These are phyloP conservation scores for Dipodomys stephensi DNA, from an alignment of 2,113 vertebrate species.

Conservation along the genomic window DNA sequence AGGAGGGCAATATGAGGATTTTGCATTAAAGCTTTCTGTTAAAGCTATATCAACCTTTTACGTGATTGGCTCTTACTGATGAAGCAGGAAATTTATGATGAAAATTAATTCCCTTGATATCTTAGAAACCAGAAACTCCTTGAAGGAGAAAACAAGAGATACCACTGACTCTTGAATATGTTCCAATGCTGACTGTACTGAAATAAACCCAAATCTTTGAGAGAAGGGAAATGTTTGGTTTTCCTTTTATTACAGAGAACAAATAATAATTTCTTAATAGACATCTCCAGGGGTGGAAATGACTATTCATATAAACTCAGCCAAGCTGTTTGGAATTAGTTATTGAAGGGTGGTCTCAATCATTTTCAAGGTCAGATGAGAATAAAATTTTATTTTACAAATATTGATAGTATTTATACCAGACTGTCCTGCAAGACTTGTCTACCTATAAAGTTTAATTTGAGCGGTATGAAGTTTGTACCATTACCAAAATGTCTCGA, in stretches of 20 bases:
- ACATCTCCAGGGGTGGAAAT: neutral
- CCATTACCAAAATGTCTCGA: neutral
- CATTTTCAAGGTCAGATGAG: conserved; percentile 25
- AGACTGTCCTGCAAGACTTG: neutral
- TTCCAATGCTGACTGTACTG: neutral
- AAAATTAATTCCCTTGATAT: conserved; percentile 42
- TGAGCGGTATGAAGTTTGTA: neutral
- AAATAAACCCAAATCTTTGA: conserved; percentile 41
- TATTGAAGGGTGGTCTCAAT: conserved; percentile 14
- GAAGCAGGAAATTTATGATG: conserved; percentile 22
- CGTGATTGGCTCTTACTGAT: neutral
- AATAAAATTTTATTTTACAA: neutral
- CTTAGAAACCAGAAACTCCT: conserved; percentile 24
- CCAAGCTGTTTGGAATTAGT: conserved; percentile 20
- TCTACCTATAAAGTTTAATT: neutral
- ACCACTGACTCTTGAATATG: conserved; percentile 29
- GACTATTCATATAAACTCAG: conserved; percentile 17
- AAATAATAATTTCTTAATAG: conserved; percentile 40
- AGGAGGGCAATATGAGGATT: neutral
- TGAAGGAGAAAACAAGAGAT: conserved; percentile 48
- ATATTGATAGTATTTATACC: neutral
- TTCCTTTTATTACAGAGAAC: conserved; percentile 35
- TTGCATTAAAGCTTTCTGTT: conserved; percentile 22
- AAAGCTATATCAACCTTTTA: neutral
- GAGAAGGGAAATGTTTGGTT: neutral